Percentiles rank a stretch among this genome's conserved stretches.
Evolutionary conservation across 37 sponge, comb jelly and placozoan species (phyloP).

Genomic region (Cladorhizidae sp.): DNA sequence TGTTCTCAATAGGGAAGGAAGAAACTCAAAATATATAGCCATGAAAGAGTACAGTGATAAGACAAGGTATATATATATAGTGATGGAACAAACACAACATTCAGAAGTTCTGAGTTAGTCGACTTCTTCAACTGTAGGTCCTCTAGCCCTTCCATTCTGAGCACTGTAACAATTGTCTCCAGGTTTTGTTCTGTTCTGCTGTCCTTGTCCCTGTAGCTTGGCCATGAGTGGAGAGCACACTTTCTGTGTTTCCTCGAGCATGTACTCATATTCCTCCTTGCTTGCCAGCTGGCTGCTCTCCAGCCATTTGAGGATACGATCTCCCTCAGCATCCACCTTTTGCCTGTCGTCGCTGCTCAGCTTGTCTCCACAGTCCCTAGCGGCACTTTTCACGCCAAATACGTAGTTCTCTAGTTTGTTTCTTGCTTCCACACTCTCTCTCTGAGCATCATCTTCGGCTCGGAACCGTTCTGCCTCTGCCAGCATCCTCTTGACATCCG

Average conservation of each 20-base stretch:
- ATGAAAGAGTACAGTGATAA: too few species aligned
- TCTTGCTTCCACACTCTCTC: conserved; percentile 41
- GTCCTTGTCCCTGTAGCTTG: conserved; percentile 54
- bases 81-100: too few species aligned
- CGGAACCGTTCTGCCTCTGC: conserved; percentile 82
- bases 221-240: conserved; percentile 82
- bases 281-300: conserved; percentile 74
- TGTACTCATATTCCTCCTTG: conserved; percentile 71
- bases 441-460: conserved; percentile 73
- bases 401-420: conserved; percentile 81
- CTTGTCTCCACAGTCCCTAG: conserved; percentile 57
- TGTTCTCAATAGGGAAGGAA: too few species aligned
- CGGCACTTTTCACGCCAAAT: conserved; percentile 55
- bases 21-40: too few species aligned
- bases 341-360: conserved; percentile 57
- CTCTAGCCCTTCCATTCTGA: too few species aligned
- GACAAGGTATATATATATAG: too few species aligned
- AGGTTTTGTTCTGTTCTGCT: neutral
- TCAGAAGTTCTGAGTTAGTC: too few species aligned
- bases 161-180: too few species aligned
- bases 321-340: conserved; percentile 45
- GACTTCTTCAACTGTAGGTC: too few species aligned
- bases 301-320: conserved; percentile 65
- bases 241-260: conserved; percentile 68
- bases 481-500: conserved; percentile 82